Conservation (phyloP, 2,113 vertebrate species). For the Callaeas wilsoni region DNA sequence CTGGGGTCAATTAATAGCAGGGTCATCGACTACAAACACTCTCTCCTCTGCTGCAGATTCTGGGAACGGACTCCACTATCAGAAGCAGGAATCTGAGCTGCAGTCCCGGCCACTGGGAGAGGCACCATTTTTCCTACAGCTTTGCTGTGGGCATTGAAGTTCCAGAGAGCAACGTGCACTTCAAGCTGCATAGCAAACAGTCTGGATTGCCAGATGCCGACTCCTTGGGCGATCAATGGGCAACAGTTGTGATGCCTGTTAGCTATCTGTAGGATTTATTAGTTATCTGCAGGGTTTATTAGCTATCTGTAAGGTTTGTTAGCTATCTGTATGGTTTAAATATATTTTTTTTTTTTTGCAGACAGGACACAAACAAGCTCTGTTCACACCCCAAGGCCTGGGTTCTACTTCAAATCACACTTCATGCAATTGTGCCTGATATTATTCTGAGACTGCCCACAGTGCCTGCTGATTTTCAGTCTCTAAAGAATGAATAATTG, state of each 20-base stretch:
- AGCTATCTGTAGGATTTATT: not conserved
- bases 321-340: not conserved
- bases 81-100: not conserved
- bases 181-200: not conserved
- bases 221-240: not conserved
- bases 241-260: not conserved
- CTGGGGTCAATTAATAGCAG: not conserved
- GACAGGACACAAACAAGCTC: not conserved
- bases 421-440: not conserved
- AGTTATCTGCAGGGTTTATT: not conserved
- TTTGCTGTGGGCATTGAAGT: not conserved
- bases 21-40: not conserved
- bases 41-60: not conserved
- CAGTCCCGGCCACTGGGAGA: not conserved
- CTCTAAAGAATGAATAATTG: not conserved
- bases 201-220: not conserved
- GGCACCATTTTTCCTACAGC: not conserved
- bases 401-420: not conserved
- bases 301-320: not conserved
- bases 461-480: not conserved
- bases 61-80: fast-evolving
- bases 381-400: not conserved
- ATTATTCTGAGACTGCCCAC: not conserved
- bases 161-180: not conserved
- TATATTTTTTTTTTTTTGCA: not conserved